Evolutionary conservation across 2,797 vertebrate genomes (phyloP).

Genomic region (Melanotaenia trifasciata): DNA sequence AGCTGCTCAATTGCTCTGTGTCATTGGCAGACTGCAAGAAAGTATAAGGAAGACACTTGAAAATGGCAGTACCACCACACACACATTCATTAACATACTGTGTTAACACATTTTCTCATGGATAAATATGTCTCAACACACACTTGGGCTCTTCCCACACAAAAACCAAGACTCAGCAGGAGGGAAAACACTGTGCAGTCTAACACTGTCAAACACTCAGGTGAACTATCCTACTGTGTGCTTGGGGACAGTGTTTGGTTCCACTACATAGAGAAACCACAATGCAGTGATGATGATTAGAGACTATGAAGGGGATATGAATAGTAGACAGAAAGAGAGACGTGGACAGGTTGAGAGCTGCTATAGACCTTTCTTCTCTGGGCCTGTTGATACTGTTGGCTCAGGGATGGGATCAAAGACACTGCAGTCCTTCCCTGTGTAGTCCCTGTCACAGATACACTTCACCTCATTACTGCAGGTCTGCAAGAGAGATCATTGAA

Average conservation of each 20-base stretch:
- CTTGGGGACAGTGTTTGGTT: conserved; percentile 1
- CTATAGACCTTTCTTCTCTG: conserved; percentile 89
- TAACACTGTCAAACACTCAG: conserved; percentile 30
- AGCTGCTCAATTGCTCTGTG: conserved; percentile 72
- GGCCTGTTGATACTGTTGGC: conserved; percentile 83
- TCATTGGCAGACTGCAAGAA: conserved; percentile 78
- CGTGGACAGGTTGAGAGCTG: conserved; percentile 20
- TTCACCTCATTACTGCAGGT: conserved; percentile 96
- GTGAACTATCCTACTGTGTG: conserved; percentile 16
- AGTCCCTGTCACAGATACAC: conserved; percentile 93
- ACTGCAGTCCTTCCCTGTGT: conserved; percentile 96
- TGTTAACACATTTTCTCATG: conserved; percentile 37
- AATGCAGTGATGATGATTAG: conserved; percentile 55
- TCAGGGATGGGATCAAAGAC: conserved; percentile 92
- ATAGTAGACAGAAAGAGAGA: conserved; percentile 48
- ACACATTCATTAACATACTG: conserved; percentile 13
- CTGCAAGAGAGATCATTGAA: conserved; percentile 59
- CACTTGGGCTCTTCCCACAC: conserved; percentile 38
- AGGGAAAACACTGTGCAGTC: conserved; percentile 34
- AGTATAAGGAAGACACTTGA: conserved; percentile 73
- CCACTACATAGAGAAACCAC: conserved; percentile 47
- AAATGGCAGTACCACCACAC: conserved; percentile 28
- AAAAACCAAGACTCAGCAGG: conserved; percentile 35
- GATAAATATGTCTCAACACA: conserved; percentile 38
- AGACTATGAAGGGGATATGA: conserved; percentile 63